Percentiles rank a stretch among this genome's conserved stretches.
Evolutionary conservation across 2,888 invertebrate genomes (phyloP).

Genomic region (Agrochola lota): DNA sequence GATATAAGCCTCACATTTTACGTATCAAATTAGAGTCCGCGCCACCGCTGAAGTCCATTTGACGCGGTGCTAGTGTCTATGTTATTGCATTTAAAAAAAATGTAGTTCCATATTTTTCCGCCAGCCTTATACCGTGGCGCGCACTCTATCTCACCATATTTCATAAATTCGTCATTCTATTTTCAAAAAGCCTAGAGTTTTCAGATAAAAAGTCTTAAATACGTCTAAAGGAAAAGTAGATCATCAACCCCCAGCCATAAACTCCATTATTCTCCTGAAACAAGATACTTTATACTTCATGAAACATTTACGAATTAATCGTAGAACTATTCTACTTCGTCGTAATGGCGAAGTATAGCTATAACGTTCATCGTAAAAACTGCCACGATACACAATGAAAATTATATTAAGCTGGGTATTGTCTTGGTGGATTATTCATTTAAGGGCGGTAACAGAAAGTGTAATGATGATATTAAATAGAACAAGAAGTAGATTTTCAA

Average conservation of each 20-base stretch:
- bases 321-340: conserved; percentile 65
- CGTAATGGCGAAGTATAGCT: conserved; percentile 66
- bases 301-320: conserved; percentile 88
- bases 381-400: conserved; percentile 84
- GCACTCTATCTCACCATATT: background rate
- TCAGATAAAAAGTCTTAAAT: background rate
- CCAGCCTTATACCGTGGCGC: too few species aligned
- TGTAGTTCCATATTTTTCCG: too few species aligned
- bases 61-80: too few species aligned
- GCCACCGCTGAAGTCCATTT: too few species aligned
- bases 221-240: background rate
- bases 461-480: background rate
- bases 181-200: background rate
- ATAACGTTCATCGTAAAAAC: conserved; percentile 87
- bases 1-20: background rate
- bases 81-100: too few species aligned
- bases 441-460: background rate
- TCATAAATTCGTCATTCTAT: background rate
- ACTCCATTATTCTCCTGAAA: conserved; percentile 30
- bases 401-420: conserved; percentile 75
- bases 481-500: too few species aligned
- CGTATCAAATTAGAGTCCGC: background rate
- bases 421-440: conserved; percentile 38
- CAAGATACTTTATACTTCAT: conserved; percentile 72
- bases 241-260: conserved; percentile 19